Conservation (phyloP, 2,113 vertebrate species). For the Microtus oregoni region DNA sequence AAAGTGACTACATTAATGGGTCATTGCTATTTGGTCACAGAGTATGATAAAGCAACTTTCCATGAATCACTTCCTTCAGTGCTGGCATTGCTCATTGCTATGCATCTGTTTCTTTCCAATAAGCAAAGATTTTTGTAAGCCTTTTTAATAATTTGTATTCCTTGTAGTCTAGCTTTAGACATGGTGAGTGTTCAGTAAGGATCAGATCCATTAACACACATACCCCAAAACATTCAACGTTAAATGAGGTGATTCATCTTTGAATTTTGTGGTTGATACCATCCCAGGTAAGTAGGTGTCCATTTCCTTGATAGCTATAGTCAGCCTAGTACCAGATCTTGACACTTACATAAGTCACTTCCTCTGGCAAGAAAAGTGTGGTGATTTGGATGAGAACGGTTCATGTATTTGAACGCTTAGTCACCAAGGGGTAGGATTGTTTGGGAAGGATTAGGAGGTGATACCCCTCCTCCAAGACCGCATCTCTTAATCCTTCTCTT, state of each 20-base stretch:
- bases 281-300: not conserved
- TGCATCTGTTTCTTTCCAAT: not conserved
- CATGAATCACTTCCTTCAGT: not conserved
- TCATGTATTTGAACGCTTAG: not conserved
- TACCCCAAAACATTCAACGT: not conserved
- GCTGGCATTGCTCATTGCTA: not conserved
- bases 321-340: not conserved
- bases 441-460: not conserved
- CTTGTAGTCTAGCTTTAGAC: not conserved
- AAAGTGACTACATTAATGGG: not conserved
- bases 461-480: too few relatives aligned
- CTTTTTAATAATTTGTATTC: not conserved
- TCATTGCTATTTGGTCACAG: not conserved
- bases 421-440: not conserved
- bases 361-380: not conserved
- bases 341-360: slow-evolving; percentile 21
- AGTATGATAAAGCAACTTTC: not conserved
- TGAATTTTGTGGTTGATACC: not conserved
- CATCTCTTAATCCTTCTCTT: not conserved
- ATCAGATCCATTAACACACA: not conserved
- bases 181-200: not conserved
- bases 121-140: slow-evolving; percentile 22
- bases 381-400: not conserved
- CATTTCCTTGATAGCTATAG: slow-evolving; percentile 38
- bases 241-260: slow-evolving; percentile 9